These are phyloP conservation scores for Apocheima hispidaria DNA, from an alignment of 2,888 invertebrate genomes.

Conservation along the genomic window DNA sequence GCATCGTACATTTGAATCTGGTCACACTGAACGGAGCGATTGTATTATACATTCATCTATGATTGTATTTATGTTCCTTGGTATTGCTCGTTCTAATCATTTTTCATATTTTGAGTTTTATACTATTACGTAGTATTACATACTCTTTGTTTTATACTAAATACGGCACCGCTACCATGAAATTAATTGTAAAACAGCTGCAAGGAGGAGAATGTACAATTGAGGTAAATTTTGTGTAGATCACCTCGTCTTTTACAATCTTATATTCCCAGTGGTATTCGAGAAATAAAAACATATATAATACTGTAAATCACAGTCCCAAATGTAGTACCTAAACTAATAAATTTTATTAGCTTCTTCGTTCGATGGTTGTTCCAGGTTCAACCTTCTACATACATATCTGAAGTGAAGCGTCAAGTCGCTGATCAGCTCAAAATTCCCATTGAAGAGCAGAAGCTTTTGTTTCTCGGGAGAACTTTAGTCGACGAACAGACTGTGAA, in stretches of 20 bases:
- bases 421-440: constrained; percentile 88
- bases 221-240: constrained; percentile 80
- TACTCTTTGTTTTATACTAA: no score
- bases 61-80: no score
- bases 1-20: no score
- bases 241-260: background rate
- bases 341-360: no score
- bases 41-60: no score
- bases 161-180: constrained; percentile 87
- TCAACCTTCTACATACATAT: constrained; percentile 85
- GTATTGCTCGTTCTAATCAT: background rate
- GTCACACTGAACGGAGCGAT: no score
- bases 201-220: constrained; percentile 90
- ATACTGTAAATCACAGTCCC: no score
- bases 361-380: constrained; percentile 69
- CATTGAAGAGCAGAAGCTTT: constrained; percentile 89
- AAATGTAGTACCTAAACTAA: no score
- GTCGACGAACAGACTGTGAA: constrained; percentile 89
- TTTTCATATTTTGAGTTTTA: background rate
- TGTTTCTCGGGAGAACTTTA: constrained; percentile 90
- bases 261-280: no score
- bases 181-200: constrained; percentile 90
- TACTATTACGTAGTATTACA: no score
- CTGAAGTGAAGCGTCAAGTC: constrained; percentile 89
- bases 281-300: no score